A percentile compares a stretch with the other conserved stretches of the same genome.
Evolutionary conservation across 2,888 invertebrate genomes (phyloP).

Genomic region (Fissipunctia ypsillon): DNA sequence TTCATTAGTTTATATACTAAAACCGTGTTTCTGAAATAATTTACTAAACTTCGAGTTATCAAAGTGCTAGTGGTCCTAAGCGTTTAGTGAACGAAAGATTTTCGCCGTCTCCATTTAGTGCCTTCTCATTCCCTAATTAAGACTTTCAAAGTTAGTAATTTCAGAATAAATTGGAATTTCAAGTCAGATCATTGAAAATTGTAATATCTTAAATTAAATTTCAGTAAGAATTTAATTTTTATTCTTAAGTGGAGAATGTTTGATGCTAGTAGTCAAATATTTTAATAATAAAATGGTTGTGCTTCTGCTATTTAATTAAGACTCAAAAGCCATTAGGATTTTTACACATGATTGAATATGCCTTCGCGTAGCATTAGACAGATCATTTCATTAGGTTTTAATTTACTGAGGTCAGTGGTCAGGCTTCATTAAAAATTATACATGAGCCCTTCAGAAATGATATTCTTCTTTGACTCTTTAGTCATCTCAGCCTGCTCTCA

Average conservation of each 20-base stretch:
- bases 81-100: slow-evolving; percentile 40
- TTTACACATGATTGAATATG: slow-evolving; percentile 5
- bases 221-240: slow-evolving; percentile 7
- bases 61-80: slow-evolving; percentile 25
- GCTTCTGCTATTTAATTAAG: slow-evolving; percentile 15
- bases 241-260: slow-evolving; percentile 13
- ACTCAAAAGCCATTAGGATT: neutral
- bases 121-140: slow-evolving; percentile 55
- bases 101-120: slow-evolving; percentile 41
- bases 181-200: slow-evolving; percentile 42
- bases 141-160: slow-evolving; percentile 55
- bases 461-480: neutral
- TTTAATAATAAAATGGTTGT: slow-evolving; percentile 1
- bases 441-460: neutral
- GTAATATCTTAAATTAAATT: slow-evolving; percentile 44
- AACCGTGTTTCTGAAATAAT: slow-evolving; percentile 39
- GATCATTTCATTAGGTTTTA: neutral
- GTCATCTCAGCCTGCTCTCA: neutral
- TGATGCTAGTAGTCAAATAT: slow-evolving; percentile 6
- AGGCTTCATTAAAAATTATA: neutral
- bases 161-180: slow-evolving; percentile 50
- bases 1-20: slow-evolving; percentile 20
- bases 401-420: neutral
- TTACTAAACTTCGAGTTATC: slow-evolving; percentile 42
- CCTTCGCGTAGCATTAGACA: neutral